Base-by-base conservation (phyloP, 2,888 invertebrate species). In the Leucoptera coffeella region DNA sequence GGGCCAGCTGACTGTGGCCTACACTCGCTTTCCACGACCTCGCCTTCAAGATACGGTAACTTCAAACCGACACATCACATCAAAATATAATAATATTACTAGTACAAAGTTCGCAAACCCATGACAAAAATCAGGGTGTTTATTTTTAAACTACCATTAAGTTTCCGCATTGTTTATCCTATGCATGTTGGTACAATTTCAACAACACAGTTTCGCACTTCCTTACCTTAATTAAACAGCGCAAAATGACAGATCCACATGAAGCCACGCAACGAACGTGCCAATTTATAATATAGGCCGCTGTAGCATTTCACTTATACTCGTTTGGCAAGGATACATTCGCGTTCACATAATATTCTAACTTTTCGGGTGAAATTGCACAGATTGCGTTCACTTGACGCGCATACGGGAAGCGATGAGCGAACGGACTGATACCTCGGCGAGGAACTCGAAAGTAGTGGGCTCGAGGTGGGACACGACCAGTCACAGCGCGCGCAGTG, bases 401-500 rank as follows among this genome's bases (percentile, higher is more conserved):
- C 55, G 56, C 50, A 46, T 49, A 47, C 51, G 39, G 50, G 41
- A 41, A 45, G 53, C 55, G 41, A 43, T 44, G 44, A 47, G 40
- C 39, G 40, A 33, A 37, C 31, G 30, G 32, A 39, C 38, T 37
- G 35, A 41, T 38, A 38, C 41, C 42, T 40, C 42, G 31, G 13
- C 12, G 11, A 23, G 9, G 27, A 12, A 11, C 11, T 13, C 13
- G 12, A 9, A n/a, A n/a, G 23, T 10, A 13, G 22, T 9, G 22
- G 22, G 10, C 12, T 3, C 15, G 15, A 15, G 7, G 3, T 22
- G 11, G 14, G 22, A 40, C 50, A 57, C 64, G 48, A 60, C 58
- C 58, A 50, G 47, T 48, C 62, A 50, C 64, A 56, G 55, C 62
- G 65, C 65, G 67, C 62, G 65, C 67, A 65, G 59, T 56, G 59